Evolutionary conservation across 2,888 invertebrate species (phyloP).

Genomic region (Lepidochitona cinerea): DNA sequence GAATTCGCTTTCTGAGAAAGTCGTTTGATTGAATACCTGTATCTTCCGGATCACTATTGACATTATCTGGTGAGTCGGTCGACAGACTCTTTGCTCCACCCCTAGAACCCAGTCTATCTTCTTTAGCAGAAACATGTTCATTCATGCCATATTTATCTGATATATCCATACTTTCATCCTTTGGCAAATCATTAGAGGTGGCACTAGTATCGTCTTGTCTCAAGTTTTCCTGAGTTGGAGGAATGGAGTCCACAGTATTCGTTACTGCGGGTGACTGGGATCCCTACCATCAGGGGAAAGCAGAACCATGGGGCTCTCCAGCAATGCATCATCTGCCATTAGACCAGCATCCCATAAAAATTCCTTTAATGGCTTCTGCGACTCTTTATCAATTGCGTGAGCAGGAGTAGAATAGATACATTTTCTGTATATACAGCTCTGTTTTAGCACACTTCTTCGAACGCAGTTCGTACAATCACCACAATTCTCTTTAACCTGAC

Average conservation of each 20-base stretch:
- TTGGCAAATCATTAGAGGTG: neutral
- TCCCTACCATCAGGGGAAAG: neutral
- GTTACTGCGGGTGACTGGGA: neutral
- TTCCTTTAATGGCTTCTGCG: neutral
- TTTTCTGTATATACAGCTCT: constrained; percentile 62
- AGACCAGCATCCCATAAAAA: neutral
- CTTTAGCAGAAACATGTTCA: too few relatives aligned
- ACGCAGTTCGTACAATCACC: constrained; percentile 61
- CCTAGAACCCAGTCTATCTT: too few relatives aligned
- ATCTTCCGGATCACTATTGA: neutral
- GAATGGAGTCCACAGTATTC: neutral
- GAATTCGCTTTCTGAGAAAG: neutral
- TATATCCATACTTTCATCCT: too few relatives aligned
- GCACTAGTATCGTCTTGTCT: neutral
- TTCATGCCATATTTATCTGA: too few relatives aligned
- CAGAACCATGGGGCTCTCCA: neutral
- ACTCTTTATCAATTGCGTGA: neutral
- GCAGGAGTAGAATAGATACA: constrained; percentile 48
- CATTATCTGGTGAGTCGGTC: neutral
- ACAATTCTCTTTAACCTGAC: constrained; percentile 63
- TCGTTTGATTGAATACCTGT: neutral
- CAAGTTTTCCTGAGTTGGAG: neutral
- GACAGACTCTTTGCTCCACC: too few relatives aligned
- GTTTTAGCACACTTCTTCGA: constrained; percentile 58
- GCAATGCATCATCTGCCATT: neutral